A percentile compares a stretch with the other conserved stretches of the same genome.
phyloP scores from a whole-genome alignment of 2,113 vertebrate genomes.

The Atractosteus spatula region DNA sequence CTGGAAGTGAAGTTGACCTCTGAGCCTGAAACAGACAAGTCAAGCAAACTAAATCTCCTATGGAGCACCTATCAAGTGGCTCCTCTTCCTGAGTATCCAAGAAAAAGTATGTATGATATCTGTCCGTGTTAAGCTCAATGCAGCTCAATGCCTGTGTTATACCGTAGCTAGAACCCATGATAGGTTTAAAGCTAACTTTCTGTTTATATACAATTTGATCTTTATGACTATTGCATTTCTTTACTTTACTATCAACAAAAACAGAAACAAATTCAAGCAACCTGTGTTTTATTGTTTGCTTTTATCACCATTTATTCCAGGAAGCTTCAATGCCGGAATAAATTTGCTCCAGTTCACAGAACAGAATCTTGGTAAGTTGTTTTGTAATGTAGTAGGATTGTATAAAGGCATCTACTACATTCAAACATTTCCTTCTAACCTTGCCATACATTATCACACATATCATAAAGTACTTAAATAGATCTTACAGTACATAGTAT shows the following conservation, averaged over 20 bases:
- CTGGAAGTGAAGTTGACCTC: background rate
- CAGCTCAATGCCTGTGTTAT: background rate
- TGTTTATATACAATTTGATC: background rate
- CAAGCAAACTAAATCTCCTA: conserved; percentile 28
- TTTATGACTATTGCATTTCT: too few species aligned
- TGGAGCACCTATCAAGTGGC: conserved; percentile 44
- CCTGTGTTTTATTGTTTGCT: background rate
- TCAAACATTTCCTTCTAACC: too few species aligned
- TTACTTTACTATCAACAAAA: too few species aligned
- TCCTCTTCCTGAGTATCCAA: conserved; percentile 41
- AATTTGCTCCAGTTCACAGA: conserved; percentile 57
- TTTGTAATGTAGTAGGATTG: background rate
- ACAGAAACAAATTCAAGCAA: too few species aligned
- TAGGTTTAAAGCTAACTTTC: background rate
- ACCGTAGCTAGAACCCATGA: background rate
- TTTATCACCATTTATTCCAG: conserved; percentile 34
- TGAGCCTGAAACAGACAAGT: conserved; percentile 10
- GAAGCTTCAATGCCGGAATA: conserved; percentile 49
- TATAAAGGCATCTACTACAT: too few species aligned
- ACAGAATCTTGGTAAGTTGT: conserved; percentile 56
- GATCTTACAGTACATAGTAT: too few species aligned
- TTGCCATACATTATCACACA: too few species aligned
- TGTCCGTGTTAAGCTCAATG: background rate
- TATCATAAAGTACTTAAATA: too few species aligned
- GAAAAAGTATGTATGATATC: conserved; percentile 55